Evolutionary conservation across 2,888 invertebrate species (phyloP).

Genomic region (Tuberolachnus salignus): DNA sequence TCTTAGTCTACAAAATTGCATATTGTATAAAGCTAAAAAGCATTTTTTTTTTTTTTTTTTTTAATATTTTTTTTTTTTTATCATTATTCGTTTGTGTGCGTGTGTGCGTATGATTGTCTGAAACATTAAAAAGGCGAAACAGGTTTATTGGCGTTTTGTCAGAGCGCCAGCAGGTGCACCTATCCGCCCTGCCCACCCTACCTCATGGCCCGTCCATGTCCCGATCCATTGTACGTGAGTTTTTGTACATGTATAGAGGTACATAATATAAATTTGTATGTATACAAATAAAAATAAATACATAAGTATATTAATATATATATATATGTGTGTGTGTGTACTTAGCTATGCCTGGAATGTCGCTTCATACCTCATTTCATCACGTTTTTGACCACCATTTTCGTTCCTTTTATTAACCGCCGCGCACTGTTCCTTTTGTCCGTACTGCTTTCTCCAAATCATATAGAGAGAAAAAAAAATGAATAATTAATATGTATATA

Average conservation of each 20-base stretch:
- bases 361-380: constrained; percentile 53
- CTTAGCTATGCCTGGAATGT: constrained; percentile 46
- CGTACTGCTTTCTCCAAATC: constrained; percentile 50
- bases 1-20: constrained; percentile 25
- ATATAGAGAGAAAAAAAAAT: constrained; percentile 20
- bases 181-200: constrained; percentile 30
- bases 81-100: background rate
- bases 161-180: constrained; percentile 54
- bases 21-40: constrained; percentile 30
- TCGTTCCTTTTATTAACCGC: constrained; percentile 55
- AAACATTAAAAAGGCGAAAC: constrained; percentile 51
- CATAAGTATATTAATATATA: constrained; percentile 7
- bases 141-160: constrained; percentile 56
- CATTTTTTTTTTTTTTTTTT: constrained; percentile 16
- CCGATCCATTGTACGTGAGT: constrained; percentile 27
- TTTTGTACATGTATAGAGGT: constrained; percentile 19
- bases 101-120: constrained; percentile 21
- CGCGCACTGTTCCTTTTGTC: constrained; percentile 53
- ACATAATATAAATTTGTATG: constrained; percentile 35
- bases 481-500: constrained; percentile 54
- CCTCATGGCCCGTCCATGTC: constrained; percentile 3
- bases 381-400: constrained; percentile 55
- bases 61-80: constrained; percentile 4
- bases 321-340: constrained; percentile 9
- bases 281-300: constrained; percentile 37